These are phyloP conservation scores for Mormyrops boulengeri DNA, from an alignment of 2,797 vertebrate genomes.

Conservation along the genomic window DNA sequence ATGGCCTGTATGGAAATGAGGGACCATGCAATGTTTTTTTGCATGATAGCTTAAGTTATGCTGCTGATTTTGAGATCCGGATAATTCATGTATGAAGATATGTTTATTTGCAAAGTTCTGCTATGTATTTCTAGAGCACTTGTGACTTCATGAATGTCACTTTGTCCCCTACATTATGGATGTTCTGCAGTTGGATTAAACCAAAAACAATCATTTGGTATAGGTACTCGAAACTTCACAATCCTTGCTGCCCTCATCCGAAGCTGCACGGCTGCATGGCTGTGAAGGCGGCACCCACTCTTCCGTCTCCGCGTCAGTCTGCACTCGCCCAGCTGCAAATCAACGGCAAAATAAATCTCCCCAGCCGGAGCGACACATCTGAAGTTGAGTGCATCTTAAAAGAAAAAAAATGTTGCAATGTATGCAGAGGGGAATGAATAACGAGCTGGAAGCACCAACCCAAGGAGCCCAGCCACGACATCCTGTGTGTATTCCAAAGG, in stretches of 20 bases:
- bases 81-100: background rate
- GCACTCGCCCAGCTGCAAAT: constrained; percentile 20
- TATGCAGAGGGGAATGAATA: background rate
- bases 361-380: constrained; percentile 3
- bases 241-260: background rate
- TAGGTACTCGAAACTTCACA: background rate
- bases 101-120: background rate
- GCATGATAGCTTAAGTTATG: background rate
- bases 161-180: background rate
- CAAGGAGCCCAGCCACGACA: background rate
- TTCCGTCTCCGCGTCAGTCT: constrained; percentile 36
- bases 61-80: background rate
- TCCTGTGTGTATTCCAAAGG: background rate
- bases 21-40: background rate
- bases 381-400: background rate
- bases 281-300: constrained; percentile 14
- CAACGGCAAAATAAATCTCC: constrained; percentile 13
- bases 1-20: background rate
- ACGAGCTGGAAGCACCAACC: background rate
- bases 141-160: background rate
- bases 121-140: background rate
- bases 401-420: background rate
- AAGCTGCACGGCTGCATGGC: background rate
- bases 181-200: constrained; percentile 9
- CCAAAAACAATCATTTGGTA: background rate